These are phyloP conservation scores for Epizoanthus illoricatus DNA, from an alignment of 92 coral and sea anemone species.

Conservation along the genomic window DNA sequence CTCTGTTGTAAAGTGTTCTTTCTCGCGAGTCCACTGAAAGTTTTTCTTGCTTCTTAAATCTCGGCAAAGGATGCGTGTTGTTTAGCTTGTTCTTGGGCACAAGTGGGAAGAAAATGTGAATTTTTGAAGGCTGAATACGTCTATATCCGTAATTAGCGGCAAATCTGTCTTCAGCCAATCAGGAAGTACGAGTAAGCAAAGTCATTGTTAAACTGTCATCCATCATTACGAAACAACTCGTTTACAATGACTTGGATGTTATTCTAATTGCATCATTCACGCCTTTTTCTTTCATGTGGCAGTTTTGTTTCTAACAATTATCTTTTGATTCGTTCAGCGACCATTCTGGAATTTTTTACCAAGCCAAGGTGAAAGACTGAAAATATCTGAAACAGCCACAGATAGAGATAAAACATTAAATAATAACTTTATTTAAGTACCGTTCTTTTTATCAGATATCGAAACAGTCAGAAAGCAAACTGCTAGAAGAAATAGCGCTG, in stretches of 20 bases:
- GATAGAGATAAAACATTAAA: neutral
- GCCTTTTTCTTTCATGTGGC: neutral
- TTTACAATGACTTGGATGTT: too few species aligned
- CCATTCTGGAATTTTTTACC: neutral
- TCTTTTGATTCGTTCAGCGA: neutral
- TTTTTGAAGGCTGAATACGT: neutral
- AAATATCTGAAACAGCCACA: neutral
- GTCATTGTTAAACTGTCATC: neutral
- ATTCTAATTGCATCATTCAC: neutral
- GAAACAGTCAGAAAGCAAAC: neutral
- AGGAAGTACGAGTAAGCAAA: neutral
- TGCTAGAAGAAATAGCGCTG: neutral
- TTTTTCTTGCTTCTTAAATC: too few species aligned
- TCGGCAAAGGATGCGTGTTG: too few species aligned
- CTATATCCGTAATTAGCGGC: neutral
- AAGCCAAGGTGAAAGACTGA: neutral
- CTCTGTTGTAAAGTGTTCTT: too few species aligned
- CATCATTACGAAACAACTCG: neutral
- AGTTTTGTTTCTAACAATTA: too few species aligned
- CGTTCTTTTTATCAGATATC: neutral
- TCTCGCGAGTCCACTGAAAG: too few species aligned
- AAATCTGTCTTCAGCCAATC: neutral
- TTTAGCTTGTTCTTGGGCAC: too few species aligned
- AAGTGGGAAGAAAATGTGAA: neutral
- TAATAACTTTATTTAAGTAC: neutral